Evolutionary conservation across 2,113 vertebrate species (phyloP), one percentile per base, ranked within the genome.

Genomic region (Microcebus jonahi): DNA sequence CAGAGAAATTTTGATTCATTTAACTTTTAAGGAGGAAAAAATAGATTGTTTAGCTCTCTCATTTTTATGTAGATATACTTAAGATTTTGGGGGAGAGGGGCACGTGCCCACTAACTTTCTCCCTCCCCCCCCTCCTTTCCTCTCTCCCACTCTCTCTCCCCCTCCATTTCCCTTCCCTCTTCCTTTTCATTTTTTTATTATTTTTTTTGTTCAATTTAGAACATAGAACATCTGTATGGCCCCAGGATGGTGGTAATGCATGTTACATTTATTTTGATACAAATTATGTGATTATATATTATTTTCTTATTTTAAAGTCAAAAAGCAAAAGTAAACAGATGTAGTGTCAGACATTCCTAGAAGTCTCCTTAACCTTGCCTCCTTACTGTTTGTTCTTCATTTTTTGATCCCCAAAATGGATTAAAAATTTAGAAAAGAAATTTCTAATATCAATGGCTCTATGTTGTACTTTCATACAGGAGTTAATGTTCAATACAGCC

Each of bases 401-500:
- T 77, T 42, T 92, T 77, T 81, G 21, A 93, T 63, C 50, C 18
- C 9, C 29, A n/a, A 75, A 71, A 48, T 5, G 21, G 59, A 31
- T 90, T 29, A 75, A 90, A 91, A 48, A 57, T 34, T 63, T n/a
- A 53, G 31, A 71, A 25, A 23, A 57, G 18, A 67, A 17, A 20
- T 94, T 73, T 89, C 59, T 90, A 82, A 39, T 81, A 29, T 45
- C 59, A 42, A 8, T n/a, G 29, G 1, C 13, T 96, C 55, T 68
- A 73, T 53, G 55, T 70, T 92, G 1, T 73, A 9, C 50, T 97
- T 98, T 75, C 17, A 8, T 39, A 8, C 59, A 99, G 99, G 98
- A 98, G 68, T 95, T 99, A 83, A 99, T 99, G 99, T 98, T 98
- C 95, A 98, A 98, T 91, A 98, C 97, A 92, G 98, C 97, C 71